Evolutionary conservation across 2,797 vertebrate species (phyloP), one percentile per base, ranked within the genome.

Genomic region (Sitta carolinensis): DNA sequence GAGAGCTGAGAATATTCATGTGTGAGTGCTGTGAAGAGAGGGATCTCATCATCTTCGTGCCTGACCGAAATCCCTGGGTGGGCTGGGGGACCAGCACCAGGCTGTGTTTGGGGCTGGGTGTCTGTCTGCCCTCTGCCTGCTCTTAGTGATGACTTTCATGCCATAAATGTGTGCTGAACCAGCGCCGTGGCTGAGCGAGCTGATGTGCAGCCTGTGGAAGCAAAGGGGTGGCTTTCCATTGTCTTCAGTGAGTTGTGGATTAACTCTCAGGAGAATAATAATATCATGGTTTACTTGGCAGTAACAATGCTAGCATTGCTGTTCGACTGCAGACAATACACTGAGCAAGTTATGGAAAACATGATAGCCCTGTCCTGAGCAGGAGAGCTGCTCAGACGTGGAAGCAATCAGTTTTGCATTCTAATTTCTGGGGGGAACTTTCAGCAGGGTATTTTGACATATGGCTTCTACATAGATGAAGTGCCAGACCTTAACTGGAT

Each of bases 211-310:
- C 85, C 79, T 23, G n/a, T 21, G 7, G 81, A 50, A 80, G 48
- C 22, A 7, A 67, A 82, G 62, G 74, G 87, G 81, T 18, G 54
- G 84, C 58, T 96, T 94, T 57, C 75, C 64, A 52, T 92, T 95
- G 96, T 93, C 89, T 92, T 77, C 72, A 59, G 84, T 48, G 87
- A 77, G 69, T 74, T 95, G 87, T 72, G 92, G 87, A 94, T 92
- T 80, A 93, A 93, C 82, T 91, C 92, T 92, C 47, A 0, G 76
- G 89, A 94, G 94, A 89, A 87, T 90, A 93, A 80, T 95, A 89
- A 73, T 79, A 93, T 64, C 93, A 80, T 90, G 93, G 94, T 85
- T 97, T 96, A 78, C 72, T 93, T 96, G 95, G 89, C 94, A 87
- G 80, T 92, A 87, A 94, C 94, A 95, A 81, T 86, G 92, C 93